These are phyloP conservation scores for Eristalis arbustorum DNA, from an alignment of 2,888 invertebrate species.

Conservation along the genomic window DNA sequence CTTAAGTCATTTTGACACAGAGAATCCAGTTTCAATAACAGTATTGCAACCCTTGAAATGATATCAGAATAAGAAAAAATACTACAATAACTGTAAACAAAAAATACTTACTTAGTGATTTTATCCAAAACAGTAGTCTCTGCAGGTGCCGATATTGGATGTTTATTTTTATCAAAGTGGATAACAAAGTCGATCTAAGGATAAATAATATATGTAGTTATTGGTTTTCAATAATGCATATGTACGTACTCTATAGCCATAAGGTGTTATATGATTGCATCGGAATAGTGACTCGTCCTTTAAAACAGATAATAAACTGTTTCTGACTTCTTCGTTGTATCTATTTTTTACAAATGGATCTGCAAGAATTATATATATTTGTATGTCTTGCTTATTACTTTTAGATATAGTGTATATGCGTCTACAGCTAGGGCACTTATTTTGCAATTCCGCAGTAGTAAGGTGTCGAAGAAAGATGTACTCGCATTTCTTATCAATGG, in stretches of 20 bases:
- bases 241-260: slow-evolving; percentile 77
- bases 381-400: background rate
- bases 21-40: slow-evolving; percentile 80
- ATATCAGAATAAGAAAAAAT: background rate
- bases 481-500: too few species aligned
- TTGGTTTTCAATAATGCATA: background rate
- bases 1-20: slow-evolving; percentile 81
- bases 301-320: slow-evolving; percentile 73
- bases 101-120: slow-evolving; percentile 77
- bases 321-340: slow-evolving; percentile 75
- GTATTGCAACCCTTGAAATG: slow-evolving; percentile 77
- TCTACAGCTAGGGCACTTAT: too few species aligned
- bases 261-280: slow-evolving; percentile 79
- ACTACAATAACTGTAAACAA: background rate
- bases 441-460: too few species aligned
- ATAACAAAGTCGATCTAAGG: slow-evolving; percentile 79
- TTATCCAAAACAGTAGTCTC: slow-evolving; percentile 77
- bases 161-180: slow-evolving; percentile 77
- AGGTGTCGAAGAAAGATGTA: too few species aligned
- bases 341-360: slow-evolving; percentile 68
- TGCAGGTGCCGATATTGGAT: slow-evolving; percentile 73
- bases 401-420: too few species aligned
- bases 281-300: slow-evolving; percentile 75
- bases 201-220: slow-evolving; percentile 1
- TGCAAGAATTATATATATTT: slow-evolving; percentile 14